These are phyloP conservation scores for Thomomys bottae DNA, from an alignment of 2,113 vertebrate species.

Conservation along the genomic window DNA sequence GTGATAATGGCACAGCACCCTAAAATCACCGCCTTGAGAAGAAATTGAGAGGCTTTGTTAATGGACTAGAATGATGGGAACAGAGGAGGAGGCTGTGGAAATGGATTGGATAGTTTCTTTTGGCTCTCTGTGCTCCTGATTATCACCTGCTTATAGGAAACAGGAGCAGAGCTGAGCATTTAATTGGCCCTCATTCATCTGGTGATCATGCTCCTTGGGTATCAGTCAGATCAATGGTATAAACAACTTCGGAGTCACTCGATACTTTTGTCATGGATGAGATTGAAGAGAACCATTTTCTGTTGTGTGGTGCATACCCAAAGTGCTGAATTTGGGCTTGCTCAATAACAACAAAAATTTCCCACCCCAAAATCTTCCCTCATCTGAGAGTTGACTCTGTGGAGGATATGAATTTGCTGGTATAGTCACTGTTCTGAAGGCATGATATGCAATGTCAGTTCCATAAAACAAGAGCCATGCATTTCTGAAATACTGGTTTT, in stretches of 20 bases:
- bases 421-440: slow-evolving; percentile 30
- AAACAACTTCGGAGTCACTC: slow-evolving; percentile 46
- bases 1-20: not conserved
- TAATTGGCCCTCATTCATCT: slow-evolving; percentile 44
- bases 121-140: not conserved
- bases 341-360: not conserved
- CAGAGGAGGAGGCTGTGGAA: not conserved
- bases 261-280: not conserved
- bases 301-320: slow-evolving; percentile 7
- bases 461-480: not conserved
- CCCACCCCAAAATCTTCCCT: not conserved
- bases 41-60: not conserved
- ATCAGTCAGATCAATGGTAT: slow-evolving; percentile 7
- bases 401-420: slow-evolving; percentile 1
- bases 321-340: slow-evolving; percentile 24
- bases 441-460: slow-evolving; percentile 9
- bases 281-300: not conserved
- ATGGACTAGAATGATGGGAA: not conserved
- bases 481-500: slow-evolving; percentile 18
- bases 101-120: not conserved
- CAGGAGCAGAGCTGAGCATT: not conserved
- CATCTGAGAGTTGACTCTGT: not conserved
- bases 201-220: not conserved
- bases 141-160: slow-evolving; percentile 10
- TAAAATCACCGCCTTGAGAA: not conserved